Percentiles rank a stretch among this genome's conserved stretches.
Evolutionary conservation across 2,113 vertebrate species (phyloP).

Genomic region (Nerophis lumbriciformis): DNA sequence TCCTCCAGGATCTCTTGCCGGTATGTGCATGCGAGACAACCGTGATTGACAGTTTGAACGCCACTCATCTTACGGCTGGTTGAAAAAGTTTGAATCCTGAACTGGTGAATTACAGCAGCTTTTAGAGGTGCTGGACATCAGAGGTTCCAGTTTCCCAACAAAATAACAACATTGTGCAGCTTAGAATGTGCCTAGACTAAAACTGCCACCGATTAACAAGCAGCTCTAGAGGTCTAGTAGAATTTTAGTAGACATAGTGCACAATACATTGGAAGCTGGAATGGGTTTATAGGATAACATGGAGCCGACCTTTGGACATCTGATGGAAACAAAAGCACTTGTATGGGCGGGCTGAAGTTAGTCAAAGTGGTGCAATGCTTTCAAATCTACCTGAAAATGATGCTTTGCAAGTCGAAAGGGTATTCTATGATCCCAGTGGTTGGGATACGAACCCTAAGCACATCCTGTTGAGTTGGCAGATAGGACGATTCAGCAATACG

Average conservation of each 20-base stretch:
- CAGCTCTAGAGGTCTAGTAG: background rate
- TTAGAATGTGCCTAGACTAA: no score
- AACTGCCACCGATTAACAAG: no score
- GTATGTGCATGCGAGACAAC: no score
- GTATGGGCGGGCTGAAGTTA: slow-evolving; percentile 13
- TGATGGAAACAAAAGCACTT: slow-evolving; percentile 12
- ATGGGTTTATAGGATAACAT: background rate
- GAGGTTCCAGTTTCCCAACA: no score
- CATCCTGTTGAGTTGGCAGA: slow-evolving; percentile 97
- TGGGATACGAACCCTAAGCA: slow-evolving; percentile 94
- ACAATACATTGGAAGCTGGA: background rate
- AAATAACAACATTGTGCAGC: no score
- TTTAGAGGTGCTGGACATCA: no score
- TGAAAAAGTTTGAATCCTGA: no score
- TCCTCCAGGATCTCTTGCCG: no score
- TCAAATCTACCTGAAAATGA: slow-evolving; percentile 93
- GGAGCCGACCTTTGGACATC: slow-evolving; percentile 6
- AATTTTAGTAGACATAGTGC: background rate
- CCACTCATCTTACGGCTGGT: no score
- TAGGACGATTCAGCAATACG: slow-evolving; percentile 89
- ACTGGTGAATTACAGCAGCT: no score
- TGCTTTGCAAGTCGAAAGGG: slow-evolving; percentile 98
- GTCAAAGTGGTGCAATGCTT: slow-evolving; percentile 26
- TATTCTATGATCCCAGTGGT: slow-evolving; percentile 98
- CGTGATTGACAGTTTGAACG: no score